Base-by-base conservation (phyloP, 2,797 vertebrate species). In the Danionella dracula region DNA sequence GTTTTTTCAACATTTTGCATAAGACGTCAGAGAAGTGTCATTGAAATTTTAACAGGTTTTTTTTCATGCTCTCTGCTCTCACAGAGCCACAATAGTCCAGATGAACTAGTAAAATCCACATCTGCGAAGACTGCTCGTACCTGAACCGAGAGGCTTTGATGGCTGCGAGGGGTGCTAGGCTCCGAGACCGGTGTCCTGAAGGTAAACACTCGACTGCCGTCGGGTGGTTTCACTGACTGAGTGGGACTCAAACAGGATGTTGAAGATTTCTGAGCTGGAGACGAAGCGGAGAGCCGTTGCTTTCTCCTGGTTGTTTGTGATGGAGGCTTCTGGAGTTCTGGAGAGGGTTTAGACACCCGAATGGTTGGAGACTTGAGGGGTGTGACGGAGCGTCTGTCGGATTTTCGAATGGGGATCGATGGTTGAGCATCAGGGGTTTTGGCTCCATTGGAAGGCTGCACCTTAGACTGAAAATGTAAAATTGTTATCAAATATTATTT, bases 391-490 rank as follows among this genome's bases (percentile, higher is more conserved):
- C 34, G 5, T 32, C 17, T 31, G 38, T 63, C 40, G 5, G 1
- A 8, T 0, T 32, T 55, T 51, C 61, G 77, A 32, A 42, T 45
- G 10, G 75, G 4, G 1, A 21, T 9, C n/a, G 45, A 44, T 9
- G 13, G 15, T 8, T 59, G 69, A 55, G 1, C 0, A 42, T 63
- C 13, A 67, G 68, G 4, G 66, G 74, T 40, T 59, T 73, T 59
- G 75, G 78, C 68, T 81, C 66, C 23, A 66, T 78, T 79, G 45
- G 73, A 72, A 68, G 79, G 80, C 49, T 6, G 76, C 48, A 68
- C 71, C 60, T 78, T 23, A 50, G 23, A 60, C 23, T 31, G 15
- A 57, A 57, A 42, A n/a, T n/a, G n/a, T n/a, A 16, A 31, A 17
- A 2, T 42, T 31, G 1, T 40, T 40, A 12, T n/a, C n/a, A n/a